These are phyloP conservation scores for Leuctra nigra DNA, from an alignment of 2,888 invertebrate genomes.

Conservation along the genomic window DNA sequence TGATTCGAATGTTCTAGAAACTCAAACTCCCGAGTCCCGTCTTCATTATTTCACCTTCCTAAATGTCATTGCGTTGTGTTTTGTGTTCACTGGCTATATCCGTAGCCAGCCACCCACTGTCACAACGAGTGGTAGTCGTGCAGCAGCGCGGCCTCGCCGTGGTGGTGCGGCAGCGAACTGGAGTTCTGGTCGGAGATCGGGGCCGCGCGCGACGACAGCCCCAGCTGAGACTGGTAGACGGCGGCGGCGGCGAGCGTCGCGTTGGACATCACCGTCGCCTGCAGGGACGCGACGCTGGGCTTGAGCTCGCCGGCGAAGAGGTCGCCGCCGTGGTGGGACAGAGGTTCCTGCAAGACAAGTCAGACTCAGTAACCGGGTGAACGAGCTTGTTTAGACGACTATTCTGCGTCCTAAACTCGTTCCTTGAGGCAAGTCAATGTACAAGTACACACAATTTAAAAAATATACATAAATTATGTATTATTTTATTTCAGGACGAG, in stretches of 20 bases:
- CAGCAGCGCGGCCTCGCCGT: slow-evolving; percentile 31
- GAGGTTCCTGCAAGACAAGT: background rate
- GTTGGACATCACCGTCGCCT: slow-evolving; percentile 33
- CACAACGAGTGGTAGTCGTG: slow-evolving; percentile 37
- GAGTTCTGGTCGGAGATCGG: slow-evolving; percentile 27
- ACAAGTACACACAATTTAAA: too few species aligned
- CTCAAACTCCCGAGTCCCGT: too few species aligned
- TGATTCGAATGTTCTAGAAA: too few species aligned
- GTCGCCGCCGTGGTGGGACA: slow-evolving; percentile 30
- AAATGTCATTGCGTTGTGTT: too few species aligned
- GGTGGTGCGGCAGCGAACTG: slow-evolving; percentile 26
- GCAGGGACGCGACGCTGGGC: slow-evolving; percentile 32
- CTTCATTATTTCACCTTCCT: too few species aligned
- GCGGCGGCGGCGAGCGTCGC: slow-evolving; percentile 32
- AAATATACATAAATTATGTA: too few species aligned
- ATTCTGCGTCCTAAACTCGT: too few species aligned
- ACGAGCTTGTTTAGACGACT: too few species aligned
- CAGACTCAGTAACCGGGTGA: too few species aligned
- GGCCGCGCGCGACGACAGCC: slow-evolving; percentile 26
- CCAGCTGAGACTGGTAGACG: slow-evolving; percentile 32
- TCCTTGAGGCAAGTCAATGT: too few species aligned
- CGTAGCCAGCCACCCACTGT: slow-evolving; percentile 38
- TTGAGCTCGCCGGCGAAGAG: slow-evolving; percentile 30
- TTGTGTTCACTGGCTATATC: slow-evolving; percentile 33
- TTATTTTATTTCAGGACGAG: too few species aligned